Evolutionary conservation across 92 coral and sea anemone species (phyloP).

Genomic region (Porites lobata): DNA sequence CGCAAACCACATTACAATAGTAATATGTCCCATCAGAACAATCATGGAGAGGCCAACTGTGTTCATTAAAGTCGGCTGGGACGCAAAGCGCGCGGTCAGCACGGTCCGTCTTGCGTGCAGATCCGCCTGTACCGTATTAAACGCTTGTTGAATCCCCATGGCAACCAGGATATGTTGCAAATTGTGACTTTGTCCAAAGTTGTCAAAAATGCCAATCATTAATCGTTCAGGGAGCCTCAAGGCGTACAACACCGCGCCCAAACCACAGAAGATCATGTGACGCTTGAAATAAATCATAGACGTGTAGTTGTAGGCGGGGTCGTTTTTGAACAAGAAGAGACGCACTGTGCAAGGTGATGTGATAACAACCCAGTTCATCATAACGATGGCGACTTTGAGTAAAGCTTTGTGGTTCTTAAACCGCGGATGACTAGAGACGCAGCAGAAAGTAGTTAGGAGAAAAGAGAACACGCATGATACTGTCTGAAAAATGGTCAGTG

Average conservation of each 20-base stretch:
- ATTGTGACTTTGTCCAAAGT: conserved; percentile 94
- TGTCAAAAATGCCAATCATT: conserved; percentile 86
- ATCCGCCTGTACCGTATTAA: conserved; percentile 78
- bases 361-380: conserved; percentile 80
- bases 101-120: conserved; percentile 71
- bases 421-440: conserved; percentile 88
- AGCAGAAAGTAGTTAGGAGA: conserved; percentile 76
- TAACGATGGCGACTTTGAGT: conserved; percentile 76
- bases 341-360: conserved; percentile 87
- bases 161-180: conserved; percentile 92
- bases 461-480: conserved; percentile 76
- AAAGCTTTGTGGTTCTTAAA: conserved; percentile 81
- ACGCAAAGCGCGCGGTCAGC: conserved; percentile 47
- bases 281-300: conserved; percentile 84
- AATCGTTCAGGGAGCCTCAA: conserved; percentile 89
- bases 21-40: conserved; percentile 74
- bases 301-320: conserved; percentile 68
- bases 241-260: conserved; percentile 89
- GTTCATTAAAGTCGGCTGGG: conserved; percentile 81
- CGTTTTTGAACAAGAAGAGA: conserved; percentile 60
- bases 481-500: conserved; percentile 67
- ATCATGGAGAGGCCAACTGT: conserved; percentile 81
- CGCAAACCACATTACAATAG: conserved; percentile 89
- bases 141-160: conserved; percentile 89
- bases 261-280: conserved; percentile 82